Conservation (phyloP, 1,140 invertebrate genomes). For the Trinorchestia longiramus region DNA sequence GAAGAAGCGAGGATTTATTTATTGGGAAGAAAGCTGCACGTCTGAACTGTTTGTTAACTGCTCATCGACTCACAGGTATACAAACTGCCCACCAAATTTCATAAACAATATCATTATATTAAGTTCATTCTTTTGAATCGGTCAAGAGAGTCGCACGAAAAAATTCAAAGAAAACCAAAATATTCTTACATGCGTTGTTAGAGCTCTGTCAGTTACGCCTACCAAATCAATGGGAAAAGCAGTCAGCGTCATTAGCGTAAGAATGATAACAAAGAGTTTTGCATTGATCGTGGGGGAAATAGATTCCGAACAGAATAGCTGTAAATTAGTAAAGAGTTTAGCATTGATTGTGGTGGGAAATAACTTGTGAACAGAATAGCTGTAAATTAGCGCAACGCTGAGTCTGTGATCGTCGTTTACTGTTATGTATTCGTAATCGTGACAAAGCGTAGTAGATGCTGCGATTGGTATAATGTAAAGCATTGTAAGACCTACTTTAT, state of each 20-base stretch:
- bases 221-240: background rate
- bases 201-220: background rate
- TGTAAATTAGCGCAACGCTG: no score
- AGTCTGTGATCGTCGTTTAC: background rate
- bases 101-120: background rate
- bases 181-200: background rate
- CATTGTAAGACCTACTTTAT: no score
- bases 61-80: background rate
- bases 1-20: background rate
- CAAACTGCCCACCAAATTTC: background rate
- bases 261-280: background rate
- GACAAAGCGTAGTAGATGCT: background rate
- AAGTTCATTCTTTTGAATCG: background rate
- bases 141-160: background rate
- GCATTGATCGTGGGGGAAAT: background rate
- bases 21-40: background rate
- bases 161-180: background rate
- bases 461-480: no score
- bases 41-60: background rate
- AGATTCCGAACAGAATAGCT: no score
- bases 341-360: background rate
- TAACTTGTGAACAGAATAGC: background rate
- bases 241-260: background rate
- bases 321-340: no score
- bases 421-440: background rate